Base-by-base conservation (phyloP, 2,797 vertebrate species). In the Megalops cyprinoides region DNA sequence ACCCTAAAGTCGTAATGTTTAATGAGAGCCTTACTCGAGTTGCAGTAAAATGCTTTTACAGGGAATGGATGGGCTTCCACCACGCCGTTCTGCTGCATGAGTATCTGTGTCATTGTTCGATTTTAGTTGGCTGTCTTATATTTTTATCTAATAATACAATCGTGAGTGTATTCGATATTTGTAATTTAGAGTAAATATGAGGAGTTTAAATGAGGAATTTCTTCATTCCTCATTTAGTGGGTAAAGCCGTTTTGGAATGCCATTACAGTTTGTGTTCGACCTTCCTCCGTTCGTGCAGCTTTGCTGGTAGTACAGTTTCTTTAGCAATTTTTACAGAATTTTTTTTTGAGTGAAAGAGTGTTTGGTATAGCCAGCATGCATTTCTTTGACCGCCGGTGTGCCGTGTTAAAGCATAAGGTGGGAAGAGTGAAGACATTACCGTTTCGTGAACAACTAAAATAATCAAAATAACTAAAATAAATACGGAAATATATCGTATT, bases 1-100 rank as follows among this genome's bases (percentile, higher is more conserved):
- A 95, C 95, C 95, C 93, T 93, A 90, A 95, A 96, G 95, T 95
- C 94, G 93, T 95, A 95, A 94, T 95, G 94, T 96, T 96, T 95
- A 96, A 97, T 96, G 95, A 93, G 92, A 94, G 92, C 89, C 93
- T 94, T 93, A 91, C 91, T 94, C 93, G 85, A 91, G 93, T 94
- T 93, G 93, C 94, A 92, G 90, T 92, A 92, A 94, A 89, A 90
- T 90, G 88, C 89, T 90, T 82, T 82, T 85, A 91, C 88, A 89
- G 90, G 89, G 90, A 89, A 88, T 56, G 60, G 67, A 60, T 79
- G 56, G 42, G 56, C 65, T 74, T 88, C 88, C 81, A 84, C 78
- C 86, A 86, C 89, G 85, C 90, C 76, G 88, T 83, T 88, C 88
- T 86, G 76, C 85, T 82, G 83, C 44, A 71, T 82, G 82, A 81